Evolutionary conservation across 2,888 invertebrate species (phyloP).

Genomic region (Urechis unicinctus): DNA sequence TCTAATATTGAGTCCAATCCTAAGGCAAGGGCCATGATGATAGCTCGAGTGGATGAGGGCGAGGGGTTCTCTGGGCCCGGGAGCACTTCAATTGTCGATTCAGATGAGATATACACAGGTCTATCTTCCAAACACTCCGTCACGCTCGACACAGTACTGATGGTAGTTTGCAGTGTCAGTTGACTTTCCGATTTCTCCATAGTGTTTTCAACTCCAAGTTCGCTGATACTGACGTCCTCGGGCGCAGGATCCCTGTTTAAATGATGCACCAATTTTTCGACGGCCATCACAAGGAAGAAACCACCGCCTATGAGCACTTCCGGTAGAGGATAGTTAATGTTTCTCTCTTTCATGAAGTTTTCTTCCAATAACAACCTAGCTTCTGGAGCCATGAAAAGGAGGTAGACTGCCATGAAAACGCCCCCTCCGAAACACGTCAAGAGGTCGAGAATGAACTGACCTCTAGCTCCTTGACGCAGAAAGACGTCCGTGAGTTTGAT

Average conservation of each 20-base stretch:
- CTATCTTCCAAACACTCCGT: neutral
- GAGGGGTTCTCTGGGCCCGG: neutral
- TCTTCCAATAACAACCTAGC: conserved; percentile 3
- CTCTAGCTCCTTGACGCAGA: conserved; percentile 3
- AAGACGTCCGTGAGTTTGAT: conserved; percentile 9
- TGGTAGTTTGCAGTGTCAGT: neutral
- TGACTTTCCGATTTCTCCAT: neutral
- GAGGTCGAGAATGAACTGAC: conserved; percentile 6
- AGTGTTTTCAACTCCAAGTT: neutral
- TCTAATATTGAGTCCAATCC: conserved; percentile 15
- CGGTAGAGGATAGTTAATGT: conserved; percentile 11
- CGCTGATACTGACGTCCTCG: neutral
- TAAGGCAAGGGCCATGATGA: conserved; percentile 11
- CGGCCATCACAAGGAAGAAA: conserved; percentile 11
- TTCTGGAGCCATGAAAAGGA: conserved; percentile 12
- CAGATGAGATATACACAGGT: neutral
- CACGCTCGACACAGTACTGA: neutral
- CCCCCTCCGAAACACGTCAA: conserved; percentile 17
- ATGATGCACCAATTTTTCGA: conserved; percentile 8
- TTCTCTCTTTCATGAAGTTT: conserved; percentile 4
- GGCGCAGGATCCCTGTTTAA: neutral
- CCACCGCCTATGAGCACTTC: conserved; percentile 12
- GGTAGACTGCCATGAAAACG: conserved; percentile 11
- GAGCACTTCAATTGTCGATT: neutral
- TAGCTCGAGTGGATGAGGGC: conserved; percentile 1